A percentile compares a stretch with the other conserved stretches of the same genome.
phyloP scores from a whole-genome alignment of 2,113 vertebrate species.

The Protomyctophum bolini region DNA sequence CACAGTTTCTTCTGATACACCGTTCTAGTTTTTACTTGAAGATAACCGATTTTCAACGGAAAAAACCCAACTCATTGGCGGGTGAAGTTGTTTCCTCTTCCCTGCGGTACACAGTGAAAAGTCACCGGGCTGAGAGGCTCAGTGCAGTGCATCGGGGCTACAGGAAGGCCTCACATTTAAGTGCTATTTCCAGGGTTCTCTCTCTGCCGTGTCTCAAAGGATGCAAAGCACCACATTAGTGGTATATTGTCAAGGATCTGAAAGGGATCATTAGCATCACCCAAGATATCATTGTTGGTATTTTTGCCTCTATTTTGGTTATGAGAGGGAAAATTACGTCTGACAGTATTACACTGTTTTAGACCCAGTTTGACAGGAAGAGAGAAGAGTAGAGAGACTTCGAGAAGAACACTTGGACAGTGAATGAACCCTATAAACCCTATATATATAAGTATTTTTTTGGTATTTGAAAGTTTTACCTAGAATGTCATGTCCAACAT shows the following conservation, averaged over 20 bases:
- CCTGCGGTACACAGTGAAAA: background rate
- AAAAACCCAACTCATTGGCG: too few species aligned
- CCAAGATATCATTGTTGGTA: constrained; percentile 70
- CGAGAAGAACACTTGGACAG: background rate
- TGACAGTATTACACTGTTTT: constrained; percentile 33
- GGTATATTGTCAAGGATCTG: constrained; percentile 71
- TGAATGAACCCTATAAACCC: too few species aligned
- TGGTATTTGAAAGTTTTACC: too few species aligned
- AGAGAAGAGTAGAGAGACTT: background rate
- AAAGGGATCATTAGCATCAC: constrained; percentile 73
- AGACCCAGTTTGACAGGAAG: constrained; percentile 31
- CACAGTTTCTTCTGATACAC: too few species aligned
- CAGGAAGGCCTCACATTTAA: constrained; percentile 37
- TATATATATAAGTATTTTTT: too few species aligned
- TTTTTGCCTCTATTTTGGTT: constrained; percentile 70
- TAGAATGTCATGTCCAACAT: too few species aligned
- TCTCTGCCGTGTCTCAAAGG: constrained; percentile 63
- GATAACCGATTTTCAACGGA: too few species aligned
- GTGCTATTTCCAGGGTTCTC: constrained; percentile 65
- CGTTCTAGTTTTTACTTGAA: too few species aligned
- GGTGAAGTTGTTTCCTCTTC: too few species aligned
- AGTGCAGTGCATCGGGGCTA: background rate
- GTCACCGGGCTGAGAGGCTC: constrained; percentile 31
- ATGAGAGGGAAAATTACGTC: constrained; percentile 42
- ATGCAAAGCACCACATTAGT: constrained; percentile 71